Evolutionary conservation across 2,113 vertebrate species (phyloP).

Genomic region (Pseudorasbora parva): DNA sequence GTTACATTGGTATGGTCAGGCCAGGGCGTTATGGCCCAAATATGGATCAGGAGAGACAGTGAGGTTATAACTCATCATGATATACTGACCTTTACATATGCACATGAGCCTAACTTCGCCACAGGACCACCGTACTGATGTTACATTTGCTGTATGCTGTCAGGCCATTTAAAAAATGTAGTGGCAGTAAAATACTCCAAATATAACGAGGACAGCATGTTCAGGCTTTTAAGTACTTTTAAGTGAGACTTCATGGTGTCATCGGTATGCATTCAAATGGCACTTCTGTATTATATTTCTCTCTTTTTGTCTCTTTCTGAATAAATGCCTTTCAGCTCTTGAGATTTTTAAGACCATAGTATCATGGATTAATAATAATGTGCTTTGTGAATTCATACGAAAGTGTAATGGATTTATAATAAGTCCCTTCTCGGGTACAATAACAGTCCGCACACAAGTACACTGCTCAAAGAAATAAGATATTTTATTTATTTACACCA

Average conservation of each 20-base stretch:
- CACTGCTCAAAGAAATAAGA: conserved; percentile 25
- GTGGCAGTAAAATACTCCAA: conserved; percentile 36
- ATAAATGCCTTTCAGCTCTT: not conserved
- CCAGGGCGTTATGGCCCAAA: conserved; percentile 21
- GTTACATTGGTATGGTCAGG: conserved; percentile 8
- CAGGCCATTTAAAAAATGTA: conserved; percentile 22
- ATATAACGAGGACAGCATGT: conserved; percentile 43
- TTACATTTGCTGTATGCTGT: conserved; percentile 57
- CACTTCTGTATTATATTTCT: not conserved
- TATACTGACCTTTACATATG: conserved; percentile 59
- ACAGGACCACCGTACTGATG: conserved; percentile 49
- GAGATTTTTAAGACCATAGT: not conserved
- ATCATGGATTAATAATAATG: not conserved
- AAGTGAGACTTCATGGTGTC: conserved; percentile 5
- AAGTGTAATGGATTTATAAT: not conserved
- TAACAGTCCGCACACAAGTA: not conserved
- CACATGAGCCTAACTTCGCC: conserved; percentile 56
- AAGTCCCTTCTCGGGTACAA: not conserved
- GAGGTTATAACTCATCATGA: conserved; percentile 46
- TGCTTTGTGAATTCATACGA: not conserved
- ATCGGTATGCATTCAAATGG: not conserved
- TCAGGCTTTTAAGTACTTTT: conserved; percentile 13
- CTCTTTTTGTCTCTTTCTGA: not conserved
- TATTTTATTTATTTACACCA: conserved; percentile 64
- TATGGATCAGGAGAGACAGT: conserved; percentile 29